Conservation (phyloP, 64 coral and sea anemone species). For the Stichodactyla mertensii region DNA sequence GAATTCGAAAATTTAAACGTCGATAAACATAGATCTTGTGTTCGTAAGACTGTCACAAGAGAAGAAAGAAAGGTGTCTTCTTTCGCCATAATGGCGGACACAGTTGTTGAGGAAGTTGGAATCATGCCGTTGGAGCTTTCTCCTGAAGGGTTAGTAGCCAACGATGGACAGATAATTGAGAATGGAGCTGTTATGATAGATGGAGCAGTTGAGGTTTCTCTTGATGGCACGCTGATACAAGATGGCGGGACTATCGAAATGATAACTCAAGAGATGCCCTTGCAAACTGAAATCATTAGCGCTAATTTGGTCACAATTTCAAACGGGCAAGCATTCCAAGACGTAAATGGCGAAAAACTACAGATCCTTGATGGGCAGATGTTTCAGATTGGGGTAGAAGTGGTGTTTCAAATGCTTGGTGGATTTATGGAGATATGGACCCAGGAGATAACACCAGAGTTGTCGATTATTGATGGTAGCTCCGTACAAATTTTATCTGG, state of each 20-base stretch:
- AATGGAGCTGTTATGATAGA: slow-evolving; percentile 6
- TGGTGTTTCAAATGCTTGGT: slow-evolving; percentile 5
- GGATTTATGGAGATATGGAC: slow-evolving; percentile 9
- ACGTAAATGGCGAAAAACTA: neutral
- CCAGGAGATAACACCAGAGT: neutral
- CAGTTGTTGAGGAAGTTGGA: neutral
- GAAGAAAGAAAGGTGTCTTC: neutral
- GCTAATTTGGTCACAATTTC: slow-evolving; percentile 21
- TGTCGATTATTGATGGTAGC: neutral
- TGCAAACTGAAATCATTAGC: slow-evolving; percentile 22
- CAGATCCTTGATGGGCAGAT: neutral
- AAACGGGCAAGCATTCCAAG: slow-evolving; percentile 18
- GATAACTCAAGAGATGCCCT: slow-evolving; percentile 18
- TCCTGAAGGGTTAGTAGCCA: neutral
- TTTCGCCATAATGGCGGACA: neutral
- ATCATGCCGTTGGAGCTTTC: neutral
- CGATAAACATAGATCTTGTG: neutral
- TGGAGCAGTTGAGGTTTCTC: neutral
- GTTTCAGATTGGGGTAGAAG: neutral
- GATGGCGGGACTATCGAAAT: neutral
- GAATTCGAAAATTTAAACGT: neutral
- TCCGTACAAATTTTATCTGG: slow-evolving; percentile 4
- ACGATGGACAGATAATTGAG: neutral
- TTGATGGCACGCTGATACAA: neutral
- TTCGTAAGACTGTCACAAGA: neutral